Percentiles rank a stretch among this genome's conserved stretches.
These are phyloP conservation scores for Ctenopoma multispine DNA, from an alignment of 2,797 vertebrate species.

Conservation along the genomic window DNA sequence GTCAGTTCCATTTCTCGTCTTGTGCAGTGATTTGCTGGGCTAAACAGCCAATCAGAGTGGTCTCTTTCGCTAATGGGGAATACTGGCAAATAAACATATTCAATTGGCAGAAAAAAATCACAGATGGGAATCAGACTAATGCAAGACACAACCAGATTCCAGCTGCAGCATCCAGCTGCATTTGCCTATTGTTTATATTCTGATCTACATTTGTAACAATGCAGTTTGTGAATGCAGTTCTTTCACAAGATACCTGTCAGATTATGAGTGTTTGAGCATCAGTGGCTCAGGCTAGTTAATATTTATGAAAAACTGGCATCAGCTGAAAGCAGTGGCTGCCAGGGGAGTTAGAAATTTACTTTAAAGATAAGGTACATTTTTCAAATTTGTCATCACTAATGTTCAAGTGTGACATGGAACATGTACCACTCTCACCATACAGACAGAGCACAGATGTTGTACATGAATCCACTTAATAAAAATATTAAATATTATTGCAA, in stretches of 20 bases:
- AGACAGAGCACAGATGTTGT: not conserved
- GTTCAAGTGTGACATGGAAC: too few relatives aligned
- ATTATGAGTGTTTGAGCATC: not conserved
- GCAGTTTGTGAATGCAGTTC: not conserved
- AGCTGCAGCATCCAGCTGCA: not conserved
- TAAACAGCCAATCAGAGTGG: too few relatives aligned
- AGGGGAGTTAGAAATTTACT: not conserved
- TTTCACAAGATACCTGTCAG: not conserved
- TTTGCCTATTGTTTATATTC: not conserved
- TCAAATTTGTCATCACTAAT: not conserved
- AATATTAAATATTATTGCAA: not conserved
- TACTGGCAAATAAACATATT: not conserved
- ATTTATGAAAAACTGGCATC: not conserved
- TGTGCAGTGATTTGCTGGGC: too few relatives aligned
- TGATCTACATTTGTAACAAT: too few relatives aligned
- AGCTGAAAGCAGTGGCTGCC: not conserved
- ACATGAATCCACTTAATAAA: not conserved
- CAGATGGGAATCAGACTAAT: too few relatives aligned
- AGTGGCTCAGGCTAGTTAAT: not conserved
- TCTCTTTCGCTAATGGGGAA: too few relatives aligned
- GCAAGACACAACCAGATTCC: too few relatives aligned
- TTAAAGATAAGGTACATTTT: not conserved
- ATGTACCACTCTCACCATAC: not conserved
- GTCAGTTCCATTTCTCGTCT: too few relatives aligned
- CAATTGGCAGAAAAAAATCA: not conserved